Conservation (phyloP, 2,113 vertebrate species). For the Nothocercus julius region DNA sequence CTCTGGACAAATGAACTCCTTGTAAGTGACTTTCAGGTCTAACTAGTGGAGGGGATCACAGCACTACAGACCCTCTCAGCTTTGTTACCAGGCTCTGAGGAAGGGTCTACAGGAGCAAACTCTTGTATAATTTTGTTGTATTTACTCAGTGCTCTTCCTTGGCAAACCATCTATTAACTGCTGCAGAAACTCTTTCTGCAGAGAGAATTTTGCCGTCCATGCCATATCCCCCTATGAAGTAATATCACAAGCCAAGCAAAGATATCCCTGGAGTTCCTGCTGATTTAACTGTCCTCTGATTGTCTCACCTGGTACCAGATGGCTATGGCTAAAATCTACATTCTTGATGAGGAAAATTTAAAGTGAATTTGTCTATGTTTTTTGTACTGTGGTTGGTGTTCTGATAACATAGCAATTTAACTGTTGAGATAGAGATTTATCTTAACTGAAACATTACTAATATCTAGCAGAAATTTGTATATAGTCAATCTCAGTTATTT, state of each 20-base stretch:
- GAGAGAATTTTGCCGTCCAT: not conserved
- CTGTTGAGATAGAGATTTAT: not conserved
- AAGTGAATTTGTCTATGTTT: not conserved
- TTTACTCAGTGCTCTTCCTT: not conserved
- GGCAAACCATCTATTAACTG: not conserved
- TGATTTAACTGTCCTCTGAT: not conserved
- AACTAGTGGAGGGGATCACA: not conserved
- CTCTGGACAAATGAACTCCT: not conserved
- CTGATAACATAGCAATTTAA: not conserved
- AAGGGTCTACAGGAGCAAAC: not conserved
- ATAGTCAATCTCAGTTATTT: not conserved
- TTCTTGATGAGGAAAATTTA: not conserved
- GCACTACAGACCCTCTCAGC: not conserved
- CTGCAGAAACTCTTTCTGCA: not conserved
- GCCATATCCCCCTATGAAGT: not conserved
- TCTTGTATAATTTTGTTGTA: not conserved
- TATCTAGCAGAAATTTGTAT: not conserved
- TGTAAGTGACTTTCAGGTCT: not conserved
- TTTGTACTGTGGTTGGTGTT: not conserved
- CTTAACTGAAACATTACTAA: not conserved
- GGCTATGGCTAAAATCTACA: not conserved
- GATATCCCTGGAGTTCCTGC: not conserved
- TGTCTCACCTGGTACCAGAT: not conserved
- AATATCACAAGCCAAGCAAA: fast-evolving
- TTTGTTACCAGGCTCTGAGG: not conserved